Percentiles rank a stretch among this genome's conserved stretches.
Evolutionary conservation across 2,797 vertebrate species (phyloP).

Genomic region (Spinus pinus): DNA sequence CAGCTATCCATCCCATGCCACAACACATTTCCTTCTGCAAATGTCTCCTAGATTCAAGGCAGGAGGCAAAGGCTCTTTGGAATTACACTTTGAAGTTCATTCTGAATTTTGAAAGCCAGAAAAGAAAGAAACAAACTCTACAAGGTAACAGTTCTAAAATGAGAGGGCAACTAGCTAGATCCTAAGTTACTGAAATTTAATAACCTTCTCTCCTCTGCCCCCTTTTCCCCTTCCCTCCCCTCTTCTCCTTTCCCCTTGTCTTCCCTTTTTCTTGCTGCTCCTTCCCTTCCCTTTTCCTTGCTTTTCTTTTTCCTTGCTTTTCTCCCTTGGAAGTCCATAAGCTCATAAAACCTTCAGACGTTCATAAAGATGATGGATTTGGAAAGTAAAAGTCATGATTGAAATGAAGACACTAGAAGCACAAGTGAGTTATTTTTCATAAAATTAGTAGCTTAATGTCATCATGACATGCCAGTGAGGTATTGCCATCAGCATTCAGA

Average conservation of each 20-base stretch:
- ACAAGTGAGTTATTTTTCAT: neutral
- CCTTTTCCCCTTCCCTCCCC: no score
- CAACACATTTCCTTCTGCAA: neutral
- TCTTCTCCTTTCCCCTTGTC: no score
- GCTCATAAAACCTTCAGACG: neutral
- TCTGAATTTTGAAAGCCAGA: neutral
- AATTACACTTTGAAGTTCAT: neutral
- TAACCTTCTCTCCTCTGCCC: neutral
- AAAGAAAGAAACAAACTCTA: neutral
- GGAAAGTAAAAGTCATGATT: neutral
- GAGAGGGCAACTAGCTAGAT: neutral
- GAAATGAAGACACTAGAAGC: neutral
- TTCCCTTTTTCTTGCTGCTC: neutral
- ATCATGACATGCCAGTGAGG: neutral
- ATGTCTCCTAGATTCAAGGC: neutral
- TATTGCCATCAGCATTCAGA: neutral
- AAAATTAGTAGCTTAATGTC: neutral
- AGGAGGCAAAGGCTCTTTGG: neutral
- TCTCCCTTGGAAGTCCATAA: neutral
- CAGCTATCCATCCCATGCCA: neutral
- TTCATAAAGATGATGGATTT: neutral
- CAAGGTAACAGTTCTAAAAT: neutral
- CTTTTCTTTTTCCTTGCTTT: neutral
- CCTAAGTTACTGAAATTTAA: neutral
- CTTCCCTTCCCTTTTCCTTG: neutral